These are phyloP conservation scores for Nebria ingens DNA, from an alignment of 1,140 invertebrate genomes.

Conservation along the genomic window DNA sequence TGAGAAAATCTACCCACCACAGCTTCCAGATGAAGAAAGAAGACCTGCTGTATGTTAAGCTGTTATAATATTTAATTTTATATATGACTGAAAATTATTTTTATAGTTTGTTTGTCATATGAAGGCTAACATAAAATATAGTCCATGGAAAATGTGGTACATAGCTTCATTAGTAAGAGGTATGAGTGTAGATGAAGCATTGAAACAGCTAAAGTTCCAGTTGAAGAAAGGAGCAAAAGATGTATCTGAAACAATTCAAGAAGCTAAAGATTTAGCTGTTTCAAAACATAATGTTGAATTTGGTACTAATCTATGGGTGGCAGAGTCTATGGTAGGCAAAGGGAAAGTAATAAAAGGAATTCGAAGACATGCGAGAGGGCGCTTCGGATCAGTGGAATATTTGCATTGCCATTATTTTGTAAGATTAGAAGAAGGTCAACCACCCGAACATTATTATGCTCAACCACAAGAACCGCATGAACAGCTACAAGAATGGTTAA, in stretches of 20 bases:
- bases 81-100: conserved; percentile 9
- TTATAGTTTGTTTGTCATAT: conserved; percentile 79
- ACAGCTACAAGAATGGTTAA: conserved; percentile 62
- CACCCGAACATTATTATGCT: conserved; percentile 74
- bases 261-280: conserved; percentile 83
- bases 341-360: conserved; percentile 67
- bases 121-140: conserved; percentile 77
- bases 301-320: conserved; percentile 94
- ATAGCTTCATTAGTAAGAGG: conserved; percentile 76
- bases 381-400: conserved; percentile 64
- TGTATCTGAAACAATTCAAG: conserved; percentile 70
- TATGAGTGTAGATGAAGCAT: conserved; percentile 86
- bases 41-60: conserved; percentile 65
- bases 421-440: conserved; percentile 80
- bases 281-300: conserved; percentile 89
- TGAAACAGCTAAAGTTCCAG: conserved; percentile 80
- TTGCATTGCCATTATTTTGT: conserved; percentile 82
- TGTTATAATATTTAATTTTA: neutral
- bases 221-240: conserved; percentile 70
- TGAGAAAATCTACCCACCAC: conserved; percentile 67
- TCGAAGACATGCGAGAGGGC: conserved; percentile 64
- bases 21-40: conserved; percentile 56
- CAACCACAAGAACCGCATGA: conserved; percentile 55
- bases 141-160: conserved; percentile 87
- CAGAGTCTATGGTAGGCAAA: conserved; percentile 75